Percentiles rank a stretch among this genome's conserved stretches.
Evolutionary conservation across 2,113 vertebrate species (phyloP).

Genomic region (Pipra filicauda): DNA sequence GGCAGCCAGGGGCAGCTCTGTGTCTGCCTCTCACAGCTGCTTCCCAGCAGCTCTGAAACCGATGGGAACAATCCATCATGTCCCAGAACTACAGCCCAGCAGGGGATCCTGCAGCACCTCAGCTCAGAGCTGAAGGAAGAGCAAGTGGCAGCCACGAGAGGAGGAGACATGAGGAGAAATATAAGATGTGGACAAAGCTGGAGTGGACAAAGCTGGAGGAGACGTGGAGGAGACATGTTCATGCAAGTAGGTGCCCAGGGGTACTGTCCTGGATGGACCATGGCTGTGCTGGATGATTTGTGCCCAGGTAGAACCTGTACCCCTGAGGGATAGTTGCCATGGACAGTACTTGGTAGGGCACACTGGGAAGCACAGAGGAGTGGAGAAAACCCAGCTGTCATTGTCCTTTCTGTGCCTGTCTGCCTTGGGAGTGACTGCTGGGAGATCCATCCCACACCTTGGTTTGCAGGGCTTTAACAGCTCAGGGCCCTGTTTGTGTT

Average conservation of each 20-base stretch:
- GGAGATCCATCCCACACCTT: background rate
- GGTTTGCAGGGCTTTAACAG: background rate
- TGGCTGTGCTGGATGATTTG: rapidly evolving
- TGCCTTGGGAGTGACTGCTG: background rate
- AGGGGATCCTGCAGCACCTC: background rate
- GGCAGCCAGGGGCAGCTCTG: background rate
- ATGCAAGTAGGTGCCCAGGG: background rate
- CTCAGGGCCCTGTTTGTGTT: background rate
- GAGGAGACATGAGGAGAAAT: rapidly evolving
- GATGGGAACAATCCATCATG: rapidly evolving
- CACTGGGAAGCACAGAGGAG: background rate
- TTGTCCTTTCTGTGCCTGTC: background rate
- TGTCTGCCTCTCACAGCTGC: background rate
- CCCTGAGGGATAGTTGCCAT: background rate
- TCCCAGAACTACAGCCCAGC: background rate
- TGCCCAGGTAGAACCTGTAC: background rate
- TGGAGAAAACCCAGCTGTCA: background rate
- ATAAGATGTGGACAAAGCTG: background rate
- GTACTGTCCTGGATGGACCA: background rate
- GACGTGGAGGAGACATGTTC: background rate
- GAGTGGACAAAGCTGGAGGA: background rate
- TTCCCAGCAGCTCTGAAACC: background rate
- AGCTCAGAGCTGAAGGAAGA: background rate
- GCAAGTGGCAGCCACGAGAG: rapidly evolving
- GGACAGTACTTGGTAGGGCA: background rate